Evolutionary conservation across 2,888 invertebrate genomes (phyloP), one percentile per base, ranked within the genome.

Genomic region (Pristionchus entomophagus): DNA sequence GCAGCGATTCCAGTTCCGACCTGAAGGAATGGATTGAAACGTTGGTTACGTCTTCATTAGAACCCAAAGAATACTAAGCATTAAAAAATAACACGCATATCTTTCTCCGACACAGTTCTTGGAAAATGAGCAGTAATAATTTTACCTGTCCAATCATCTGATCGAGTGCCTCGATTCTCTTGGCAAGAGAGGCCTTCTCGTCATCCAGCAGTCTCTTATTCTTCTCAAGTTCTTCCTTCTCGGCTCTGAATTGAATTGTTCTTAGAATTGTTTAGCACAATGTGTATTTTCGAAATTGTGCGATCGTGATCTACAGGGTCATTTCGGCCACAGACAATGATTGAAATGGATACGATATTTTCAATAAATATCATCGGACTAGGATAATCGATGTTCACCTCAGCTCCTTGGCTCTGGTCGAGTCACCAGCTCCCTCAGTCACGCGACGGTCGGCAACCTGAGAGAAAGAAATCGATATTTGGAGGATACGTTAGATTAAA

Each of bases 201-300:
- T 51, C 84, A n/a, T 82, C 49, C 26, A 87, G 29, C 12, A 81
- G 59, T 1, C 32, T n/a, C 26, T 84, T 29, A 17, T 86, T 51
- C 35, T 85, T 83, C 84, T 89, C 80, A 3, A 89, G 41, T 12
- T 38, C 85, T n/a, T 90, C 78, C 38, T 87, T 53, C 77, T 88
- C 73, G 17, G 41, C 65, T 51, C 84, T 81, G 22, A 2, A 45
- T 45, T 45, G 8, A 45, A 45, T 14, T 45, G 45, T 14, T 45
- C 45, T 14, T 10, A 45, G 45, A 45, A 86, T n/a, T n/a, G n/a
- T n/a, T 62, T 56, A 77, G 41, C 29, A 59, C 53, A 29, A 88
- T 56, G 38, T 86, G 45, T n/a, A n/a, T n/a, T n/a, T n/a, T n/a
- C n/a, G n/a, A n/a, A n/a, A n/a, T n/a, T n/a, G n/a, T n/a, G n/a